Evolutionary conservation across 1,140 invertebrate species (phyloP).

Genomic region (Apocrypta bakeri): DNA sequence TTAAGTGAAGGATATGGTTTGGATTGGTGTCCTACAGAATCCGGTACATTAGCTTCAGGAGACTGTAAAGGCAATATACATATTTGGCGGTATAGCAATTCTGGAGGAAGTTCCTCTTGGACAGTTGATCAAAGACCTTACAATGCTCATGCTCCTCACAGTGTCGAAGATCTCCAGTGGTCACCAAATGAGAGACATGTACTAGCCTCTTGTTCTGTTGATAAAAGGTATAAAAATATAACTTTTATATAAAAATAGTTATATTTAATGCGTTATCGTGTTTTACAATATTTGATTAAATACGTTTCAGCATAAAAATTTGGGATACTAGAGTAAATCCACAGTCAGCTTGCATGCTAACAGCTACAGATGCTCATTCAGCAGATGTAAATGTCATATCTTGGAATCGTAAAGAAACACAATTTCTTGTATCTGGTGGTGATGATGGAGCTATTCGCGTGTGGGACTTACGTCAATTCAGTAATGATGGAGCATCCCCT

Average conservation of each 20-base stretch:
- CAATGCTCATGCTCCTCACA: constrained; percentile 87
- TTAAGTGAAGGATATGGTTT: constrained; percentile 94
- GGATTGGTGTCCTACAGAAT: constrained; percentile 90
- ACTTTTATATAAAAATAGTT: constrained; percentile 4
- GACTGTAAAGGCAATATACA: constrained; percentile 95
- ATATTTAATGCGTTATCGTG: not conserved
- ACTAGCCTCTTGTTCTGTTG: constrained; percentile 96
- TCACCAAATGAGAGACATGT: constrained; percentile 96
- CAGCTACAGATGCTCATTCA: constrained; percentile 89
- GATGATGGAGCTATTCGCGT: constrained; percentile 96
- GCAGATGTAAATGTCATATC: constrained; percentile 98
- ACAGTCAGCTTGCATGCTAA: constrained; percentile 93
- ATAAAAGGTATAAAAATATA: constrained; percentile 79
- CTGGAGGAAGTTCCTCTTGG: constrained; percentile 81
- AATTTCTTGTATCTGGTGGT: constrained; percentile 80
- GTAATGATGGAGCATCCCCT: constrained; percentile 80
- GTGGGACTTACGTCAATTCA: constrained; percentile 96
- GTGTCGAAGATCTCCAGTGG: constrained; percentile 99
- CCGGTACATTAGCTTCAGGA: constrained; percentile 90
- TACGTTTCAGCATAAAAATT: constrained; percentile 83
- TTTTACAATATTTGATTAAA: not conserved
- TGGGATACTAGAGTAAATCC: constrained; percentile 92
- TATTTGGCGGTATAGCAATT: constrained; percentile 89
- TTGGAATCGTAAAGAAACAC: constrained; percentile 94
- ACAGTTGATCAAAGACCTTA: constrained; percentile 91